Conservation (phyloP, 2,113 vertebrate genomes). For the Rhagologus leucostigma region DNA sequence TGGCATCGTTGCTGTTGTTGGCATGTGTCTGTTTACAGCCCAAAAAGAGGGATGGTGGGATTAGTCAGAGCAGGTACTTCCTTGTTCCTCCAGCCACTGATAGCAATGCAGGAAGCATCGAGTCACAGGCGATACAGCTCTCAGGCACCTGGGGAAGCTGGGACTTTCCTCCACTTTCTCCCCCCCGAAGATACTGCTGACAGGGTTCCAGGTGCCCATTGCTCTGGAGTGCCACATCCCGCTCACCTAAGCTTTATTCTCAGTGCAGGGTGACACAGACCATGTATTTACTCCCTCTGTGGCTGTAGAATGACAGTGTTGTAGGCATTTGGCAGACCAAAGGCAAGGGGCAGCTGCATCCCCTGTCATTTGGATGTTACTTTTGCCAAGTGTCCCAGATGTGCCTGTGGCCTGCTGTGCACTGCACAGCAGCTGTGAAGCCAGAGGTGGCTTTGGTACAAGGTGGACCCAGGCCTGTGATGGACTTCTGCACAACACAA, state of each 20-base stretch:
- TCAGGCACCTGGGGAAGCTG: neutral
- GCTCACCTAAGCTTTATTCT: neutral
- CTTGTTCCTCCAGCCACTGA: neutral
- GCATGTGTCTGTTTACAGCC: neutral
- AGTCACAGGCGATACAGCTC: neutral
- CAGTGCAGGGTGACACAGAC: neutral
- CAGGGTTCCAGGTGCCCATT: neutral
- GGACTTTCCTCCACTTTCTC: neutral
- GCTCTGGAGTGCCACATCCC: neutral
- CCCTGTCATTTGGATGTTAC: rapidly evolving
- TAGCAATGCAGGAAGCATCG: neutral
- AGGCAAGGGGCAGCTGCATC: neutral
- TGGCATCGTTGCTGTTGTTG: neutral
- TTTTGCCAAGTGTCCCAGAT: neutral
- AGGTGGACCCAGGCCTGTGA: neutral
- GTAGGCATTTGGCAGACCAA: neutral
- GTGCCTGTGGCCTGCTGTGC: neutral
- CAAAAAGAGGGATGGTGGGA: neutral
- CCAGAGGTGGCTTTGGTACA: neutral
- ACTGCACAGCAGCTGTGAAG: neutral
- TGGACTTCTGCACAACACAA: neutral
- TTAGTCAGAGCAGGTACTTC: neutral
- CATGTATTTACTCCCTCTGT: neutral
- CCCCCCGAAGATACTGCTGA: neutral
- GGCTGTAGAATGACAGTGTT: neutral